These are phyloP conservation scores for Archips crataeganus DNA, from an alignment of 2,888 invertebrate genomes.

Conservation along the genomic window DNA sequence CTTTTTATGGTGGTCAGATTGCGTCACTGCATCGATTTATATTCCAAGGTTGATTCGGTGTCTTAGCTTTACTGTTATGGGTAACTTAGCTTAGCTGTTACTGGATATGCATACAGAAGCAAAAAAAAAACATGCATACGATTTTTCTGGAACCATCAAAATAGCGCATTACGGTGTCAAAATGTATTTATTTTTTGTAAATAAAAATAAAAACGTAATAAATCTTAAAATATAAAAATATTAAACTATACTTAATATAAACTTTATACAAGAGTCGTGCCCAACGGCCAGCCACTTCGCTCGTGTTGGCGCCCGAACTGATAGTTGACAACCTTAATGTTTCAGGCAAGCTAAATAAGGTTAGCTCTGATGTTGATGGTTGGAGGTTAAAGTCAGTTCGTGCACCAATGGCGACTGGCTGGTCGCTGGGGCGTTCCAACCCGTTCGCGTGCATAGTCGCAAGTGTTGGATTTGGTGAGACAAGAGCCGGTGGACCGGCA, in stretches of 20 bases:
- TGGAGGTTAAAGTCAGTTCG: conserved; percentile 46
- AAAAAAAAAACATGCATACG: neutral
- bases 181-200: conserved; percentile 85
- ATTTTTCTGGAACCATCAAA: neutral
- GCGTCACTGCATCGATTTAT: conserved; percentile 27
- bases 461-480: conserved; percentile 71
- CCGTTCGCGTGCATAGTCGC: conserved; percentile 84
- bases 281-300: conserved; percentile 80
- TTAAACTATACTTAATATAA: conserved; percentile 79
- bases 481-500: conserved; percentile 62
- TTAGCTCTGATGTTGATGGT: conserved; percentile 47
- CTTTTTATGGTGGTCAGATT: conserved; percentile 25
- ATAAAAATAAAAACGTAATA: conserved; percentile 74
- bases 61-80: conserved; percentile 6
- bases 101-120: neutral
- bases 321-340: conserved; percentile 32
- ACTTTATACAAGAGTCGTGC: conserved; percentile 82
- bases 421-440: conserved; percentile 68
- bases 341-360: neutral
- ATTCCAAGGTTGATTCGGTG: conserved; percentile 23
- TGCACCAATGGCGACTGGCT: conserved; percentile 68
- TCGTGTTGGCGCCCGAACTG: conserved; percentile 38
- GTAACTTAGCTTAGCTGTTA: neutral
- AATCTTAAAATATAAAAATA: conserved; percentile 68
- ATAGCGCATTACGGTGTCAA: conserved; percentile 74